A percentile compares a stretch with the other conserved stretches of the same genome.
Evolutionary conservation across 2,888 invertebrate species (phyloP).

Genomic region (Apamea anceps): DNA sequence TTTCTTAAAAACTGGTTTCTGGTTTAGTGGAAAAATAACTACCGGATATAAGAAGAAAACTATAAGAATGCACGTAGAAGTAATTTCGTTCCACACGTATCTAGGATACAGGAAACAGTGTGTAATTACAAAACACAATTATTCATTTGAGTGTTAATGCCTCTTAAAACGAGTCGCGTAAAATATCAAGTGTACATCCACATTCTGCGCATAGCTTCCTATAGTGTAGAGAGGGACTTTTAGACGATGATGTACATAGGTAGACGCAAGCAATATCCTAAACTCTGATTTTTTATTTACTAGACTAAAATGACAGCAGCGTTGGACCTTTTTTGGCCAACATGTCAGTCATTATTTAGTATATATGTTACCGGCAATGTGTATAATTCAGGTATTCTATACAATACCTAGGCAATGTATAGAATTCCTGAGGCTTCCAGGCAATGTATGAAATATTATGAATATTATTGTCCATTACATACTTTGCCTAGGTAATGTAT

Average conservation of each 20-base stretch:
- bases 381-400: too few relatives aligned
- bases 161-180: constrained; percentile 83
- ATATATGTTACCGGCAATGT: too few relatives aligned
- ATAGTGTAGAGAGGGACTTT: constrained; percentile 72
- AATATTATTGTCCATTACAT: too few relatives aligned
- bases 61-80: constrained; percentile 25
- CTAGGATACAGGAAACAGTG: constrained; percentile 38
- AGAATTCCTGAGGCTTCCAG: too few relatives aligned
- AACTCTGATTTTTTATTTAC: too few relatives aligned
- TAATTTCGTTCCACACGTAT: constrained; percentile 15
- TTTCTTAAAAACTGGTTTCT: too few relatives aligned
- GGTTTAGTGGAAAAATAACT: neutral
- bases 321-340: too few relatives aligned
- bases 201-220: constrained; percentile 80
- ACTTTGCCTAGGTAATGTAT: too few relatives aligned
- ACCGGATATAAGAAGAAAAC: neutral
- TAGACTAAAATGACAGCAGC: too few relatives aligned
- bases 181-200: constrained; percentile 83
- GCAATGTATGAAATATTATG: too few relatives aligned
- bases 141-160: constrained; percentile 82
- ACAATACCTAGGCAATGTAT: too few relatives aligned
- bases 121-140: constrained; percentile 80
- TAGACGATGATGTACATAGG: neutral
- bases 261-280: neutral
- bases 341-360: too few relatives aligned